Percentiles rank a stretch among this genome's conserved stretches.
Evolutionary conservation across 2,797 vertebrate species (phyloP).

Genomic region (Cygnus olor): DNA sequence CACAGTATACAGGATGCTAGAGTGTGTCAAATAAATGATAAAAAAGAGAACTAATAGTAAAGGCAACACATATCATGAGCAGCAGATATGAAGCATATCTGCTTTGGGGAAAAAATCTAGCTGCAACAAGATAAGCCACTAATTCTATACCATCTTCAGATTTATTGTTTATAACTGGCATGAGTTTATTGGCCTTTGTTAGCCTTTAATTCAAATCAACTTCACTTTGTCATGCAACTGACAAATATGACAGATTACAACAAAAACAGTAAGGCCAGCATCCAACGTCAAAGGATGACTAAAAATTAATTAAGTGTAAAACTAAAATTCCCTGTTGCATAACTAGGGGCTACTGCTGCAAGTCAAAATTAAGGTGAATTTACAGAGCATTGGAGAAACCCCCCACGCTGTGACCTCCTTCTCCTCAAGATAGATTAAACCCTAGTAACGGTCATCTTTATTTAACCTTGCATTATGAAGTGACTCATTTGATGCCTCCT

Average conservation of each 20-base stretch:
- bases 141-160: not conserved
- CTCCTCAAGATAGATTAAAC: not conserved
- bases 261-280: not conserved
- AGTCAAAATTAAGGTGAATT: conserved; percentile 7
- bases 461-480: conserved; percentile 51
- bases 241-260: conserved; percentile 15
- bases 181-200: not conserved
- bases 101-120: not conserved
- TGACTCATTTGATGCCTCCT: conserved; percentile 31
- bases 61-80: not conserved
- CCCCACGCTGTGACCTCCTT: not conserved
- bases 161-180: conserved; percentile 18
- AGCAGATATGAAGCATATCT: not conserved
- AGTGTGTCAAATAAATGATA: not conserved
- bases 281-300: not conserved
- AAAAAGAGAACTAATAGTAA: not conserved
- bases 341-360: not conserved
- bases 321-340: not conserved
- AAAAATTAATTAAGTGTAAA: conserved; percentile 27
- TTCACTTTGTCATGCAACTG: conserved; percentile 1
- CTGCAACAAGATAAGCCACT: not conserved
- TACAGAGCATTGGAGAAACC: conserved; percentile 2
- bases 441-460: conserved; percentile 40
- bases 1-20: not conserved
- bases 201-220: conserved; percentile 1